Conservation (phyloP, 2,113 vertebrate species). For the Ornithorhynchus anatinus region DNA sequence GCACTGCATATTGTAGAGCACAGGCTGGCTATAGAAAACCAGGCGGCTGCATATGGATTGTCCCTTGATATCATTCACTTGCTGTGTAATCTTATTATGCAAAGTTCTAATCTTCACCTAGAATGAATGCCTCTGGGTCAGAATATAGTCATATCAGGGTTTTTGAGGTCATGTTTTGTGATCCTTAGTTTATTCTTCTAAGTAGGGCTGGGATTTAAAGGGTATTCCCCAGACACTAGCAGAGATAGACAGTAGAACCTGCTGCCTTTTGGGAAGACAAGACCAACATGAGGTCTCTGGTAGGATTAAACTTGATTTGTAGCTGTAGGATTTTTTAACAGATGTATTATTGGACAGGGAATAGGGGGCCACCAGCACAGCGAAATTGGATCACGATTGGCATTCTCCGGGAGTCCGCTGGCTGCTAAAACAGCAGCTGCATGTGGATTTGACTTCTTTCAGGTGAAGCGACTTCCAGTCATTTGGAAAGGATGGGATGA, state of each 20-base stretch:
- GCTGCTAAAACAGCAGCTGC: conserved; percentile 88
- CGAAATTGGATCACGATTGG: conserved; percentile 89
- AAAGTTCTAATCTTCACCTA: conserved; percentile 99
- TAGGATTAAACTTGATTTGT: conserved; percentile 96
- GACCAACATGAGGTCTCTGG: conserved; percentile 91
- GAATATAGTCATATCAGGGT: conserved; percentile 94
- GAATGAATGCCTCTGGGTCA: conserved; percentile 92
- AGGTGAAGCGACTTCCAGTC: conserved; percentile 91
- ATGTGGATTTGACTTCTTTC: conserved; percentile 89
- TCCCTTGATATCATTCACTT: conserved; percentile 99
- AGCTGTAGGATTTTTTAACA: conserved; percentile 92
- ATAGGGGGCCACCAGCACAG: conserved; percentile 89
- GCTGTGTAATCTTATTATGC: conserved; percentile 99
- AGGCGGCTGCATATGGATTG: conserved; percentile 98
- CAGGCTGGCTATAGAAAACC: conserved; percentile 88
- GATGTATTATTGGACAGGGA: conserved; percentile 95
- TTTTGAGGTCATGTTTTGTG: conserved; percentile 90
- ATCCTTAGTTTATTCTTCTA: conserved; percentile 91
- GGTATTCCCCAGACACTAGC: conserved; percentile 84
- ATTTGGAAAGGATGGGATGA: conserved; percentile 91
- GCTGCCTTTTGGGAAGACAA: conserved; percentile 86
- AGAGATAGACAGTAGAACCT: conserved; percentile 79
- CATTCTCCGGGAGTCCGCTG: conserved; percentile 81
- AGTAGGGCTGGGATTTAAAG: conserved; percentile 89
- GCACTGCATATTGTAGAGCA: conserved; percentile 77